Percentiles rank a stretch among this genome's conserved stretches.
These are phyloP conservation scores for Apotomis turbidana DNA, from an alignment of 2,888 invertebrate species.

Conservation along the genomic window DNA sequence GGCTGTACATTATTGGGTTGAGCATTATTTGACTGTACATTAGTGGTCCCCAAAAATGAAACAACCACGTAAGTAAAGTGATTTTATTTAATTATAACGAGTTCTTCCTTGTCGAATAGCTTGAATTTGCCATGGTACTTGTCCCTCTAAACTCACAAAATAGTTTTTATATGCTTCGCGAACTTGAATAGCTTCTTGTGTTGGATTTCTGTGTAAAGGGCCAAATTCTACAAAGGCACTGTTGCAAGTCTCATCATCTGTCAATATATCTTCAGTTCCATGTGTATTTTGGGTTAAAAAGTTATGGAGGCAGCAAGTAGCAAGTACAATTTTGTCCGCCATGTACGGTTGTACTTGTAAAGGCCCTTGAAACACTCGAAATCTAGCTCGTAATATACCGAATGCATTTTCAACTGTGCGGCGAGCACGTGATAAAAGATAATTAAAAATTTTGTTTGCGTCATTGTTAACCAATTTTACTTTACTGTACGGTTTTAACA, in stretches of 20 bases:
- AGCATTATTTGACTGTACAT: too few species aligned
- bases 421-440: conserved; percentile 12
- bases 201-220: conserved; percentile 38
- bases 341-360: too few species aligned
- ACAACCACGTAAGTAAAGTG: conserved; percentile 44
- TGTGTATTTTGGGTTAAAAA: too few species aligned
- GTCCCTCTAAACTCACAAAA: conserved; percentile 33
- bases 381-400: conserved; percentile 2
- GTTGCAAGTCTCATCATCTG: background rate
- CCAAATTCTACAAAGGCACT: background rate
- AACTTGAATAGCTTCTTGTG: conserved; percentile 43
- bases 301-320: too few species aligned
- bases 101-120: conserved; percentile 32
- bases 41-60: too few species aligned
- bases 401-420: conserved; percentile 17
- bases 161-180: conserved; percentile 43
- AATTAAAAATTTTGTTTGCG: conserved; percentile 11
- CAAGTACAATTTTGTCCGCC: too few species aligned
- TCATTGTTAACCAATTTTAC: conserved; percentile 14
- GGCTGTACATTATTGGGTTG: too few species aligned
- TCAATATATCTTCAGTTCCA: background rate
- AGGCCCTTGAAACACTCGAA: background rate
- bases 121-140: conserved; percentile 45
- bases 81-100: conserved; percentile 42
- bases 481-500: conserved; percentile 19